Conservation (phyloP, 2,888 invertebrate species). For the Nomada fabriciana region DNA sequence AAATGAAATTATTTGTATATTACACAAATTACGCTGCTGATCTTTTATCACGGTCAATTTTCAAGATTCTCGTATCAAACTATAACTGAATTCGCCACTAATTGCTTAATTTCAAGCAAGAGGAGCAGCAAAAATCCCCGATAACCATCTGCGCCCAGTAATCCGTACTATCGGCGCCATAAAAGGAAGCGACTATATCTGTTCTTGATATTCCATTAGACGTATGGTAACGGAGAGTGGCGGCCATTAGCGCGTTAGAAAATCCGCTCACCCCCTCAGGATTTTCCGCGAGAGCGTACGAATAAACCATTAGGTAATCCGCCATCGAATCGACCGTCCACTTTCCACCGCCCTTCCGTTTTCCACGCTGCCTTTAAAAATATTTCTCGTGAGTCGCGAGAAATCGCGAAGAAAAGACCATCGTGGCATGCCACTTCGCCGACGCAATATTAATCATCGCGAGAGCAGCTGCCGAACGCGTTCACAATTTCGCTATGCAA, state of each 20-base stretch:
- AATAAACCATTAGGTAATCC: conserved; percentile 44
- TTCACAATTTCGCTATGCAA: conserved; percentile 41
- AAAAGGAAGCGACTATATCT: not conserved
- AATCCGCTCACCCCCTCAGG: conserved; percentile 29
- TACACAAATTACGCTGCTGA: no score
- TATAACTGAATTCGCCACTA: no score
- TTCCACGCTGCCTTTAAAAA: conserved; percentile 3
- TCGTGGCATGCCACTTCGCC: not conserved
- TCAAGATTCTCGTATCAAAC: no score
- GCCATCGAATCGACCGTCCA: conserved; percentile 1
- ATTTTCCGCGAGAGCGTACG: conserved; percentile 12
- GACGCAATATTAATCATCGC: conserved; percentile 65
- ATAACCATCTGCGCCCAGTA: no score
- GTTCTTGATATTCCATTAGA: conserved; percentile 15
- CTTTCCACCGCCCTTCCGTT: not conserved
- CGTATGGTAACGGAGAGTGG: conserved; percentile 11
- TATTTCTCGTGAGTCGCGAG: conserved; percentile 13
- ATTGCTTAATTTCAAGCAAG: no score
- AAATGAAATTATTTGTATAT: not conserved
- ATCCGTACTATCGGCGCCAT: no score
- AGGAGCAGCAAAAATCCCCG: no score
- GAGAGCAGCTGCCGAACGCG: conserved; percentile 66
- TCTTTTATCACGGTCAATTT: no score
- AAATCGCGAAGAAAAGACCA: conserved; percentile 17
- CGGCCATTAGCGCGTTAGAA: conserved; percentile 33